These are phyloP conservation scores for Leptinotarsa defecta DNA, from an alignment of 1,140 invertebrate species.

Conservation along the genomic window DNA sequence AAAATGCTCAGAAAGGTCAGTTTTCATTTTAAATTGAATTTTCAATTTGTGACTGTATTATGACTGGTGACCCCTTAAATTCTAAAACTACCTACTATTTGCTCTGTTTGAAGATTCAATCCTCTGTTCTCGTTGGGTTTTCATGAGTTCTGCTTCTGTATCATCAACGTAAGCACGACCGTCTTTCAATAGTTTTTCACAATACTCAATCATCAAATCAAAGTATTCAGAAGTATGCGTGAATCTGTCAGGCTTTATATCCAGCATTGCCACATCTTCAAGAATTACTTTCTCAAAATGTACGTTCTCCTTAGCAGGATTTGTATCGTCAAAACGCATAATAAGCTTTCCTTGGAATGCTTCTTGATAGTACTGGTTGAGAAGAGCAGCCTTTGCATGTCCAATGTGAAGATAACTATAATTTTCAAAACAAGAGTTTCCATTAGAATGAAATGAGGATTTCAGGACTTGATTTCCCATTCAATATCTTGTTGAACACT, in stretches of 20 bases:
- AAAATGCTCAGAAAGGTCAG: no score
- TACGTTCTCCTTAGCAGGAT: constrained; percentile 98
- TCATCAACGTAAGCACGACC: constrained; percentile 96
- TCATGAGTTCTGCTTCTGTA: constrained; percentile 93
- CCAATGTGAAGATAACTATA: constrained; percentile 90
- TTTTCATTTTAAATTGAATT: no score
- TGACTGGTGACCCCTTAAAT: no score
- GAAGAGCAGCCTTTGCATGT: constrained; percentile 96
- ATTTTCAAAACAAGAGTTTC: constrained; percentile 16
- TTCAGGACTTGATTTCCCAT: constrained; percentile 6
- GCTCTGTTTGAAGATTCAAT: constrained; percentile 84
- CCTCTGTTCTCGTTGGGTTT: constrained; percentile 89
- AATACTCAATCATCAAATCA: constrained; percentile 85
- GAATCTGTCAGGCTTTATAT: constrained; percentile 91
- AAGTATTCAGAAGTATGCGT: constrained; percentile 98
- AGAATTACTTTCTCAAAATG: constrained; percentile 98
- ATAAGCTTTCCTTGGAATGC: constrained; percentile 93
- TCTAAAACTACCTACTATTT: constrained; percentile 69
- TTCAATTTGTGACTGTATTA: no score
- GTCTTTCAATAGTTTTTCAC: constrained; percentile 86
- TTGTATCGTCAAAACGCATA: constrained; percentile 99
- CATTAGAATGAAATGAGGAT: not conserved
- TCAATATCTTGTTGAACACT: not conserved
- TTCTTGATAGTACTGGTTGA: constrained; percentile 97
- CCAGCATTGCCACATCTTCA: constrained; percentile 88